phyloP scores from a whole-genome alignment of 2,113 vertebrate genomes.

The Sakesphorus luctuosus region DNA sequence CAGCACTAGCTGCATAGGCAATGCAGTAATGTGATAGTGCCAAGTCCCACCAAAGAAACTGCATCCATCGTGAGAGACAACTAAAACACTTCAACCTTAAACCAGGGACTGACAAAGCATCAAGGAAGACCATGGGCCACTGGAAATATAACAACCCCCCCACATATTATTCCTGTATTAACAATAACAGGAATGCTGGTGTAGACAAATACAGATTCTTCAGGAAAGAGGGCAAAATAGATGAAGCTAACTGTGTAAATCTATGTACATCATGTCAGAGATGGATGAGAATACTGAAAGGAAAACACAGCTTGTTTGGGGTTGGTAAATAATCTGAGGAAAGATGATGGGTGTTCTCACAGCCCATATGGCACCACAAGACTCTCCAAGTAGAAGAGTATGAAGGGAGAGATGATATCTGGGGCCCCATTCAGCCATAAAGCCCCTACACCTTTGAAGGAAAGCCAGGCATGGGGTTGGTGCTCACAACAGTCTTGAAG shows the following conservation, averaged over 20 bases:
- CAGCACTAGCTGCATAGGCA: neutral
- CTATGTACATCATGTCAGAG: neutral
- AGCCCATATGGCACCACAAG: neutral
- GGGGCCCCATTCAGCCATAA: neutral
- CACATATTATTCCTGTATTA: neutral
- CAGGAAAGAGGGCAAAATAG: neutral
- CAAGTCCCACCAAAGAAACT: neutral
- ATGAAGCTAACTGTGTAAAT: neutral
- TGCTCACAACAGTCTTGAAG: neutral
- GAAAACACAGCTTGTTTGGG: constrained; percentile 5
- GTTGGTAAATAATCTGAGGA: neutral
- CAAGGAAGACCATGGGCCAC: neutral
- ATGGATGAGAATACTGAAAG: neutral
- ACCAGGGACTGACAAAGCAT: neutral
- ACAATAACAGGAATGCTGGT: neutral
- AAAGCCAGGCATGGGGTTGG: neutral
- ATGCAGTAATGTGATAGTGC: neutral
- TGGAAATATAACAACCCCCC: neutral
- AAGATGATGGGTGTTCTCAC: neutral
- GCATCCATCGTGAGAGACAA: neutral
- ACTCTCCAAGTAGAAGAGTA: neutral
- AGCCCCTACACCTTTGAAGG: neutral
- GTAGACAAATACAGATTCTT: neutral
- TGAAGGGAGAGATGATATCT: neutral
- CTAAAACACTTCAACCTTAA: neutral